Conservation (phyloP, 2,797 vertebrate species). For the Tamandua tetradactyla region DNA sequence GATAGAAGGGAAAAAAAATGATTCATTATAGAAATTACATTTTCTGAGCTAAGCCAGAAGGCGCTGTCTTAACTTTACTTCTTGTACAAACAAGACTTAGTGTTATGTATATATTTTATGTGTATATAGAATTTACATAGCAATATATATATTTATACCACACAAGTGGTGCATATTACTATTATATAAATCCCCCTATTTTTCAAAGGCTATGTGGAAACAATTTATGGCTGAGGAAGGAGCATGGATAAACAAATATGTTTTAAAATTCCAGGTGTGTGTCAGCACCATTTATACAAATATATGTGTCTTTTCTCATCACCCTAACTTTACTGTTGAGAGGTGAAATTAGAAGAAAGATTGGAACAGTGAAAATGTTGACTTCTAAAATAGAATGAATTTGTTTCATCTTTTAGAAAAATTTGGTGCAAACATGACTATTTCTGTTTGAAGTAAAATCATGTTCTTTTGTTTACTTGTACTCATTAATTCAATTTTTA, state of each 20-base stretch:
- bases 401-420: background rate
- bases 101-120: constrained; percentile 70
- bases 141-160: constrained; percentile 75
- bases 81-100: constrained; percentile 78
- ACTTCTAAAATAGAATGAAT: constrained; percentile 44
- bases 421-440: background rate
- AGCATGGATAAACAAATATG: constrained; percentile 58
- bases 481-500: background rate
- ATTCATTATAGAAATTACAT: constrained; percentile 85
- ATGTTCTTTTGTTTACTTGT: constrained; percentile 19
- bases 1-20: constrained; percentile 69
- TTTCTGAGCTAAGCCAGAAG: constrained; percentile 83
- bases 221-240: constrained; percentile 58
- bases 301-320: background rate
- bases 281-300: constrained; percentile 62
- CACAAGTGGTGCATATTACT: constrained; percentile 67
- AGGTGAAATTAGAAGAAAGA: constrained; percentile 48
- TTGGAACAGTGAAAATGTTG: background rate
- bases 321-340: constrained; percentile 35
- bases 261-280: constrained; percentile 57
- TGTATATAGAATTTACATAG: constrained; percentile 71
- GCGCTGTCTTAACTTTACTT: constrained; percentile 81
- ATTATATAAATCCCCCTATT: constrained; percentile 77
- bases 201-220: constrained; percentile 73
- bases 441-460: constrained; percentile 51